Percentiles rank a stretch among this genome's conserved stretches.
Evolutionary conservation across 2,113 vertebrate genomes (phyloP).

Genomic region (Fregetta grallaria): DNA sequence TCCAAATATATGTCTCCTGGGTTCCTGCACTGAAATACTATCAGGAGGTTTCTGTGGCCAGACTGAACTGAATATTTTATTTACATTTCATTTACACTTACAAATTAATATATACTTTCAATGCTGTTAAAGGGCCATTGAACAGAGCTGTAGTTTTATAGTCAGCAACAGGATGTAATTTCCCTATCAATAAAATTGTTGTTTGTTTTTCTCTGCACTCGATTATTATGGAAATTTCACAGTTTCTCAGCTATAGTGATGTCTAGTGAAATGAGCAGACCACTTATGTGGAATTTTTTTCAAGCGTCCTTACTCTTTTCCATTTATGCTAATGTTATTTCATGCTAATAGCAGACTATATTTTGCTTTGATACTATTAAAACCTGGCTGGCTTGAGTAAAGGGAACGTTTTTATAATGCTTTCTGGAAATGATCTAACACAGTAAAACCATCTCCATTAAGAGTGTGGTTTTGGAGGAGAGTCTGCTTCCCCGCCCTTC

Average conservation of each 20-base stretch:
- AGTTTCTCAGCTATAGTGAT: conserved; percentile 64
- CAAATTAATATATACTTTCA: conserved; percentile 57
- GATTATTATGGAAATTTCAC: conserved; percentile 75
- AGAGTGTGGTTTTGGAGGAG: background rate
- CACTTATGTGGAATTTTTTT: conserved; percentile 52
- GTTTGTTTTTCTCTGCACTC: conserved; percentile 66
- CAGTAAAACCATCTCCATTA: background rate
- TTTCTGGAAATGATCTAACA: conserved; percentile 38
- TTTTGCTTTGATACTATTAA: conserved; percentile 51
- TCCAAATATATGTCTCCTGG: conserved; percentile 5
- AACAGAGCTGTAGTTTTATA: conserved; percentile 57
- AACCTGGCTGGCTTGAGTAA: conserved; percentile 32
- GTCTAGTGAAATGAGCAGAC: conserved; percentile 55
- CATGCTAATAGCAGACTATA: conserved; percentile 45
- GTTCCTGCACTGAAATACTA: conserved; percentile 47
- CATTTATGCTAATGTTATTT: conserved; percentile 61
- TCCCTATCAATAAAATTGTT: conserved; percentile 72
- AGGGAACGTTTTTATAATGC: conserved; percentile 11
- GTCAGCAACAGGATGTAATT: conserved; percentile 70
- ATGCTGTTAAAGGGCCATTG: conserved; percentile 27
- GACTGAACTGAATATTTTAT: conserved; percentile 59
- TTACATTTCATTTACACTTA: conserved; percentile 64
- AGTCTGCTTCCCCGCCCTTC: background rate
- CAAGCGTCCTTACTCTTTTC: conserved; percentile 36
- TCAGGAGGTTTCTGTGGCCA: conserved; percentile 44